phyloP scores from a whole-genome alignment of 2,888 invertebrate species.

The Archips xylosteana region DNA sequence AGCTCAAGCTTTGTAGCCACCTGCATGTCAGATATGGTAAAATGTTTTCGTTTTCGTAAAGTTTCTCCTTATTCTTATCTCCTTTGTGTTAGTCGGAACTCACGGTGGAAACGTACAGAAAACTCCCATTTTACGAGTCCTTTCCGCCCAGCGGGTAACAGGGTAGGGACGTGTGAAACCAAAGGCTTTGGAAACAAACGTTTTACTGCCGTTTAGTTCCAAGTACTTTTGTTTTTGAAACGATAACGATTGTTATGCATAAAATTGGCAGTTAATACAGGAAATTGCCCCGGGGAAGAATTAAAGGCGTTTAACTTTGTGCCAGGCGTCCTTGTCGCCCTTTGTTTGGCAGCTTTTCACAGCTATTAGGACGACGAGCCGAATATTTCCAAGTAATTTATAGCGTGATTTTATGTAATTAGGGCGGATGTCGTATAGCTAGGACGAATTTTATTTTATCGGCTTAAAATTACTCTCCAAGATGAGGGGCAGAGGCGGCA shows the following conservation, averaged over 20 bases:
- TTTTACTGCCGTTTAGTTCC: conserved; percentile 46
- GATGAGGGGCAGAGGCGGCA: conserved; percentile 75
- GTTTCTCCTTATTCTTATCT: conserved; percentile 58
- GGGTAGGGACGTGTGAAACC: conserved; percentile 46
- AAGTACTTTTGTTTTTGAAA: conserved; percentile 51
- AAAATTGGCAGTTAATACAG: conserved; percentile 69
- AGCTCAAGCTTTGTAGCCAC: conserved; percentile 48
- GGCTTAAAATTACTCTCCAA: conserved; percentile 76
- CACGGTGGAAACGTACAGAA: conserved; percentile 51
- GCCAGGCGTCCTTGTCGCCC: conserved; percentile 65
- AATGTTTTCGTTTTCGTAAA: conserved; percentile 62
- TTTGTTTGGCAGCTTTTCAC: conserved; percentile 73
- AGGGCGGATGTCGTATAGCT: conserved; percentile 71
- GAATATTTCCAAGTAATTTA: conserved; percentile 76
- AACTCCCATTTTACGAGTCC: conserved; percentile 55
- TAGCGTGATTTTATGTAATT: conserved; percentile 78
- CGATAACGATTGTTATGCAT: conserved; percentile 65
- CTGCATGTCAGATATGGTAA: conserved; percentile 50
- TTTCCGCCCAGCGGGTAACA: conserved; percentile 50
- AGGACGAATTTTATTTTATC: conserved; percentile 81
- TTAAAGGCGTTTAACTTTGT: conserved; percentile 70
- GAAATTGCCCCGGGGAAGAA: conserved; percentile 69
- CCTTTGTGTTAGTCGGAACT: conserved; percentile 51
- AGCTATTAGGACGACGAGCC: conserved; percentile 64
- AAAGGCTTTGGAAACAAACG: conserved; percentile 44